Base-by-base conservation (phyloP, 2,113 vertebrate species). In the Cyanistes caeruleus region DNA sequence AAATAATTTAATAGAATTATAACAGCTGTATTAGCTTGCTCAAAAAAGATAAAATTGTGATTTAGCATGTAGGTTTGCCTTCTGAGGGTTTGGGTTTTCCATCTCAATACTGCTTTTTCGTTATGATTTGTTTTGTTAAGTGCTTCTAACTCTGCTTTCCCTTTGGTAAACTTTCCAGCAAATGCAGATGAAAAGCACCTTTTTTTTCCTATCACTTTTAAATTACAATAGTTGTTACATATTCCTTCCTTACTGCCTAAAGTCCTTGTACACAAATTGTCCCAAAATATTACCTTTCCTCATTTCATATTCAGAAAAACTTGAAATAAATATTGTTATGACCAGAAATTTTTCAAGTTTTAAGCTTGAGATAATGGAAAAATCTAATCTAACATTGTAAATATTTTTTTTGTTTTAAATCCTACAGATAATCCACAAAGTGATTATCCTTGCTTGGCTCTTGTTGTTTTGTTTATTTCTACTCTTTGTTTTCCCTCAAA, bases 311-410 rank as follows among this genome's bases (percentile, higher is more conserved):
- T 70, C 33, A 35, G 27, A 62, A 55, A 75, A 19, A 27, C 23
- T n/a, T 82, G 30, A 88, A 68, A 22, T 33, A 62, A 41, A n/a
- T 43, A 69, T 21, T 35, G 19, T 12, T 43, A 8, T 46, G 7
- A 80, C 21, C 10, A 58, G 19, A 84, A 58, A 39, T 51, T 79
- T 83, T 65, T 2, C 7, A 56, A 3, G 2, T 80, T 73, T 62
- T 30, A 70, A 52, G 3, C 5, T 51, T 33, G 27, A 89, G 12
- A 37, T 21, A 74, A 65, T 31, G 4, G 4, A 6, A 85, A 93
- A 41, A 5, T 19, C 72, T 48, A 55, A 9, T 49, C 6, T 59
- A 44, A 33, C 1, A 11, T 2, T 33, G 2, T 5, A 2, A 7
- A 5, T 31, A 60, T 37, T 35, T 22, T 31, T 13, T 39, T 28